phyloP scores from a whole-genome alignment of 2,113 vertebrate genomes.

The Antechinus stuartii region DNA sequence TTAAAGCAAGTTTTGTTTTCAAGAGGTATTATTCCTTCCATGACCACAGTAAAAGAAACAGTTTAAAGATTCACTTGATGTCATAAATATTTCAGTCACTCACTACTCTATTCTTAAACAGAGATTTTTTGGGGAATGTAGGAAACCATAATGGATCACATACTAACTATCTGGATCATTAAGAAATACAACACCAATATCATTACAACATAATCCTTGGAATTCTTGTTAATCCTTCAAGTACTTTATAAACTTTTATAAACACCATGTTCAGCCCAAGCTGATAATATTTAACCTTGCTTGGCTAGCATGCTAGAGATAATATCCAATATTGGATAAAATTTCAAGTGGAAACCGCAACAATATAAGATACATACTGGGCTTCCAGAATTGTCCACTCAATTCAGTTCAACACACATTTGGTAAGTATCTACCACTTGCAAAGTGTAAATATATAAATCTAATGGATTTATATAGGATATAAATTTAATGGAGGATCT shows the following conservation, averaged over 20 bases:
- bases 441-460: background rate
- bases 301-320: background rate
- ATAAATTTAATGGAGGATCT: background rate
- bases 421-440: background rate
- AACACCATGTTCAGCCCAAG: background rate
- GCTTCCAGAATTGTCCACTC: background rate
- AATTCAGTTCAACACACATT: background rate
- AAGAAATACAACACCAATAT: background rate
- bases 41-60: slow-evolving; percentile 6
- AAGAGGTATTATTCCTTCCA: background rate
- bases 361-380: background rate
- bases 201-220: background rate
- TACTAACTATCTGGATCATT: background rate
- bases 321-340: background rate
- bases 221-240: background rate
- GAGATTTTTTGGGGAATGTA: background rate
- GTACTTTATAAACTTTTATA: background rate
- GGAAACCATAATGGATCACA: background rate
- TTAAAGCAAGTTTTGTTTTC: slow-evolving; percentile 2
- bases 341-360: background rate
- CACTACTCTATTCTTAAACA: background rate
- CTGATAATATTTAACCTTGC: background rate
- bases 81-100: background rate
- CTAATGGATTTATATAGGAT: background rate
- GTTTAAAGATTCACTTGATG: background rate